Evolutionary conservation across 2,797 vertebrate genomes (phyloP).

Genomic region (Borostomias antarcticus): DNA sequence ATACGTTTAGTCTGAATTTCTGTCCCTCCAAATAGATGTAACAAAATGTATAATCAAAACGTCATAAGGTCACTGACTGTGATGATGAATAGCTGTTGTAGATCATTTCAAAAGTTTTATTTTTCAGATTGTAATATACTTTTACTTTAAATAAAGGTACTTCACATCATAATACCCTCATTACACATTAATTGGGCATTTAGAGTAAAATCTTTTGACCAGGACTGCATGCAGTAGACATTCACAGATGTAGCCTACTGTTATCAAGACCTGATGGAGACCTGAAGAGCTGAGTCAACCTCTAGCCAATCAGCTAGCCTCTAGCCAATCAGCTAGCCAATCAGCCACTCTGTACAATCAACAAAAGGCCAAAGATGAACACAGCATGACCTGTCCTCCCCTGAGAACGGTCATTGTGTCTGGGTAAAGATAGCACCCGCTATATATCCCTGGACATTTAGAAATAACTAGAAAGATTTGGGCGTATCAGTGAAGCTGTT

Average conservation of each 20-base stretch:
- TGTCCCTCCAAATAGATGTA: not conserved
- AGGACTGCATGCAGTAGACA: no score
- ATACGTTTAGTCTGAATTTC: not conserved
- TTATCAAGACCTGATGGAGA: not conserved
- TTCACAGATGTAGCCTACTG: not conserved
- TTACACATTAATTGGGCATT: no score
- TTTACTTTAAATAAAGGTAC: no score
- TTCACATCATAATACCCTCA: no score
- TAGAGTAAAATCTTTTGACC: no score
- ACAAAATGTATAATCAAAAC: not conserved
- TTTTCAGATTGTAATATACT: no score
- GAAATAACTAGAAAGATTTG: no score
- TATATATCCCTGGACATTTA: no score
- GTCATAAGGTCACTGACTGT: not conserved
- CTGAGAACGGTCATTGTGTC: not conserved
- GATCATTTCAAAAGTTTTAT: no score
- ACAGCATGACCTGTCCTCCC: not conserved
- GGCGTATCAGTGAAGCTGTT: no score
- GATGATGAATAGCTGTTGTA: no score
- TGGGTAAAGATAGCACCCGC: no score
- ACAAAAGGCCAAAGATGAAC: not conserved
- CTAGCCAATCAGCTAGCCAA: not conserved
- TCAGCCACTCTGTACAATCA: not conserved
- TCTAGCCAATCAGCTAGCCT: conserved; percentile 7
- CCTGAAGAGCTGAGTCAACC: not conserved